These are phyloP conservation scores for Hydropotes inermis DNA, from an alignment of 2,113 vertebrate genomes.

Conservation along the genomic window DNA sequence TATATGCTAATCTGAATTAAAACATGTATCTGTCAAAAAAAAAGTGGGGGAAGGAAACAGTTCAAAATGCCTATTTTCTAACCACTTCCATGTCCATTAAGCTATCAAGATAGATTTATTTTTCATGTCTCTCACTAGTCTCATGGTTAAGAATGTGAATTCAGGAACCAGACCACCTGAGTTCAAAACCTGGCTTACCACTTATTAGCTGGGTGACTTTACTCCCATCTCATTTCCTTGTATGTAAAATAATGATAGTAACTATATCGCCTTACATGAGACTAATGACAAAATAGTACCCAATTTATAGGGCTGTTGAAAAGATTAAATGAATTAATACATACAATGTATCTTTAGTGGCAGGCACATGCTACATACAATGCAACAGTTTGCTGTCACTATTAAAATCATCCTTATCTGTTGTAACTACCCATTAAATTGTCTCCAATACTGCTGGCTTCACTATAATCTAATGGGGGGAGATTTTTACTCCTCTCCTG, in stretches of 20 bases:
- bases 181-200: neutral
- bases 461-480: neutral
- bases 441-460: neutral
- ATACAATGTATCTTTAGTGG: neutral
- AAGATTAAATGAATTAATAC: neutral
- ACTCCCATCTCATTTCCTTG: neutral
- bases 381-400: neutral
- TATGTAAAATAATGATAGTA: neutral
- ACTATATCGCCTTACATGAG: neutral
- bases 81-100: neutral
- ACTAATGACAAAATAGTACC: neutral
- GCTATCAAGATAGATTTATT: neutral
- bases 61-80: neutral
- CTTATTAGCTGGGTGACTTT: neutral
- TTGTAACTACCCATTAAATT: neutral
- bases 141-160: neutral
- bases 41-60: neutral
- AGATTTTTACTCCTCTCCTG: neutral
- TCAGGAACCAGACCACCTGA: neutral
- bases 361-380: rapidly evolving
- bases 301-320: neutral
- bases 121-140: neutral
- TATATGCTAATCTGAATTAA: no score
- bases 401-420: neutral
- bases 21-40: no score